Evolutionary conservation across 2,888 invertebrate genomes (phyloP), one percentile per base, ranked within the genome.

Genomic region (Linyphia triangularis): DNA sequence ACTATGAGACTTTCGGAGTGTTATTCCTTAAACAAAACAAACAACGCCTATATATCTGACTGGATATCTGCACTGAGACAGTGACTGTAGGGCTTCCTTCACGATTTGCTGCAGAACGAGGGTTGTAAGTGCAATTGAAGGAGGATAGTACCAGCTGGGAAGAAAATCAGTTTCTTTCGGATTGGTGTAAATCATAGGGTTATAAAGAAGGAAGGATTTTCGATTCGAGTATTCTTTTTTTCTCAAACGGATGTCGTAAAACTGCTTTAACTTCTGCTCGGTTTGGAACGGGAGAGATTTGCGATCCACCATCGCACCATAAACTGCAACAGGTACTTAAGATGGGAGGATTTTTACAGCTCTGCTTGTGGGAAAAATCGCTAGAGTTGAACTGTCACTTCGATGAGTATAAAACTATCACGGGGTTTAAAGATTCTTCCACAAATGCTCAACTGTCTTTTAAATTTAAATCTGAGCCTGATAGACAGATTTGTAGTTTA

Each of bases 301-400:
- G 43, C 19, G 59, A 73, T 30, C 30, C 57, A 22, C 57, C 19
- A 33, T 40, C 59, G 73, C 59, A 57, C 59, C 73, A 73, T 73
- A 73, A 73, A 73, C 73, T 73, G n/a, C 73, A 73, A 73, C 73
- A 73, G 73, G 73, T 73, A 59, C 57, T 73, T 73, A 30, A 30
- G 57, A 30, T 9, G 51, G 33, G 30, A 26, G 59, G 16, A 73
- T 43, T 70, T 70, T 70, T 70, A 70, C 70, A 70, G 70, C 28
- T 24, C 24, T 70, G 40, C 26, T 51, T 51, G 51, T n/a, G 13
- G 51, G 51, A n/a, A 51, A 16, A 51, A 16, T 5, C 51, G n/a
- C 51, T 13, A 13, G 51, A n/a, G 16, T 51, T n/a, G 13, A 51
- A 51, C 13, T 51, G 51, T 51, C 51, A 51, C 13, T 13, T 16